Percentiles rank a stretch among this genome's conserved stretches.
These are phyloP conservation scores for Brachionus plicatilis DNA, from an alignment of 1,140 invertebrate species.

Conservation along the genomic window DNA sequence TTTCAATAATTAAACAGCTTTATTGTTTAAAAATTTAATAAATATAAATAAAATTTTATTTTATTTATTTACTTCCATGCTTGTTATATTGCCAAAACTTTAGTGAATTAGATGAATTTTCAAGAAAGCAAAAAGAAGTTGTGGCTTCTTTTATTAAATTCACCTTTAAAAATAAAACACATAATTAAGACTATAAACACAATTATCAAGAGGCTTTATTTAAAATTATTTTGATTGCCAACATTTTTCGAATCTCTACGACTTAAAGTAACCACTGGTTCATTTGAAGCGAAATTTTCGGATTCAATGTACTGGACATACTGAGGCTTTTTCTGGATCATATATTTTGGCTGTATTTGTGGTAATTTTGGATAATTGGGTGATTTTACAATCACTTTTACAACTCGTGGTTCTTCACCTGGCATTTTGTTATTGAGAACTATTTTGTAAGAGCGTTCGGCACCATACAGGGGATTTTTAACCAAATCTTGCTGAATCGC, in stretches of 20 bases:
- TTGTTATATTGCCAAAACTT: too few relatives aligned
- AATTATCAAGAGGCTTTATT: not conserved
- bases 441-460: constrained; percentile 29
- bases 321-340: not conserved
- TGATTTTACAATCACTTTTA: not conserved
- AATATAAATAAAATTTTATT: too few relatives aligned
- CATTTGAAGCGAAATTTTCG: not conserved
- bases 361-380: not conserved
- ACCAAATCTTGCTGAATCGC: constrained; percentile 25
- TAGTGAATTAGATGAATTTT: too few relatives aligned
- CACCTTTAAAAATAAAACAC: not conserved
- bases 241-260: not conserved
- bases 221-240: not conserved
- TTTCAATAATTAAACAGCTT: too few relatives aligned
- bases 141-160: not conserved
- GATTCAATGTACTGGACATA: not conserved
- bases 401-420: not conserved
- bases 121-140: not conserved
- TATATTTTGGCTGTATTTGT: not conserved
- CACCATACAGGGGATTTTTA: not conserved
- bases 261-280: not conserved
- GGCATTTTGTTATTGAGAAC: constrained; percentile 8
- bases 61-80: too few relatives aligned
- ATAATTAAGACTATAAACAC: not conserved
- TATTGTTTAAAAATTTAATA: too few relatives aligned